A percentile compares a stretch with the other conserved stretches of the same genome.
Evolutionary conservation across 2,113 vertebrate genomes (phyloP).

Genomic region (Nipponia nippon): DNA sequence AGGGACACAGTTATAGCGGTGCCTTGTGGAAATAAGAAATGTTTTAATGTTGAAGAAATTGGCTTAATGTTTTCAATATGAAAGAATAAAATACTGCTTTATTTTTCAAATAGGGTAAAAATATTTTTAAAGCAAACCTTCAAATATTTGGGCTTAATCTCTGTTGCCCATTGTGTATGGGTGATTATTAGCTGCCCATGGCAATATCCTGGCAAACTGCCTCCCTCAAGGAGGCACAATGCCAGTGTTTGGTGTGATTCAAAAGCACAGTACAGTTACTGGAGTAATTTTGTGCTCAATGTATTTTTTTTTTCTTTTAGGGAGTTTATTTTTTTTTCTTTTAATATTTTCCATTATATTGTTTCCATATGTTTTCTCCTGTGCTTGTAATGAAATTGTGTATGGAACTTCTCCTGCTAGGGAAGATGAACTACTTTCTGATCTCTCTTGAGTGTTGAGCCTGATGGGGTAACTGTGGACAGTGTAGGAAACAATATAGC

Average conservation of each 20-base stretch:
- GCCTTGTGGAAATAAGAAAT: neutral
- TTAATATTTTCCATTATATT: neutral
- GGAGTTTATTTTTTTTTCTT: neutral
- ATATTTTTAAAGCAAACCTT: conserved; percentile 13
- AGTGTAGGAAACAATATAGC: neutral
- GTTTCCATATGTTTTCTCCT: neutral
- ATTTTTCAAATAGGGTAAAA: conserved; percentile 18
- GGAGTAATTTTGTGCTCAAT: neutral
- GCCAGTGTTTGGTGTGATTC: conserved; percentile 27
- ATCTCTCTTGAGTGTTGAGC: neutral
- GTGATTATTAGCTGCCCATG: conserved; percentile 38
- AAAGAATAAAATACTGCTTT: conserved; percentile 23
- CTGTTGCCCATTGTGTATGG: neutral
- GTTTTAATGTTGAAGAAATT: neutral
- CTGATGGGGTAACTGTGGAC: neutral
- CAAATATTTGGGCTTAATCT: neutral
- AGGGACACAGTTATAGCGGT: neutral
- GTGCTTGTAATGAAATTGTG: neutral
- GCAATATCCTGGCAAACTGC: conserved; percentile 38
- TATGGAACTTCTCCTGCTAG: neutral
- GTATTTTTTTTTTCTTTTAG: neutral
- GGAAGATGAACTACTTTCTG: neutral
- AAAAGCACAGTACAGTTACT: neutral
- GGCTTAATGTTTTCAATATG: neutral
- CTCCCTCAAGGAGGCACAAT: neutral